Evolutionary conservation across 2,797 vertebrate genomes (phyloP).

Genomic region (Phataginus tetradactyla): DNA sequence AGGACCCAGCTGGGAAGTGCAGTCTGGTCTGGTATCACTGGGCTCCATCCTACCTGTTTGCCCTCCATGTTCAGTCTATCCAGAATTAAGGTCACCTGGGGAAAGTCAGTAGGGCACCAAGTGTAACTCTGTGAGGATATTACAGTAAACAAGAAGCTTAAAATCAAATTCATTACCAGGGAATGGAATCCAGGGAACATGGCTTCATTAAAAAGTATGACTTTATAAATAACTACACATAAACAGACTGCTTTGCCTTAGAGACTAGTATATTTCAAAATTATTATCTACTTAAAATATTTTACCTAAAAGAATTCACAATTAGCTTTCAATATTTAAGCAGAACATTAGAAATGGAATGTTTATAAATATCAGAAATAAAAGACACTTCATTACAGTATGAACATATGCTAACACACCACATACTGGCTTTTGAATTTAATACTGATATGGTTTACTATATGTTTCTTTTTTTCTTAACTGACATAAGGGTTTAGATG

Average conservation of each 20-base stretch:
- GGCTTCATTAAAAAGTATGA: conserved; percentile 77
- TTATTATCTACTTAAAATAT: conserved; percentile 81
- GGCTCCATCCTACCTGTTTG: background rate
- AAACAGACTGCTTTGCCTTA: conserved; percentile 74
- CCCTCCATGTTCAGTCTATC: background rate
- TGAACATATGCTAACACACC: conserved; percentile 71
- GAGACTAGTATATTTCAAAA: conserved; percentile 80
- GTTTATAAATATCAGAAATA: conserved; percentile 77
- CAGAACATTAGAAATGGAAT: conserved; percentile 77
- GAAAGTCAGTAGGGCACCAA: background rate
- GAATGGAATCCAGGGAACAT: conserved; percentile 71
- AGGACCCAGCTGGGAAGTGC: background rate
- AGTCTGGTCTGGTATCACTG: background rate
- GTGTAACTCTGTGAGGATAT: conserved; percentile 36
- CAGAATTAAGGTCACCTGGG: conserved; percentile 44
- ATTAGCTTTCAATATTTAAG: conserved; percentile 80
- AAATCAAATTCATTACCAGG: conserved; percentile 75
- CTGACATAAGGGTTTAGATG: conserved; percentile 75
- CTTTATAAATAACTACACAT: conserved; percentile 79
- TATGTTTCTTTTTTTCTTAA: conserved; percentile 66
- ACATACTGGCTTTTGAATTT: conserved; percentile 77
- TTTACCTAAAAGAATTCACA: conserved; percentile 79
- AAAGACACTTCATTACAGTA: conserved; percentile 69
- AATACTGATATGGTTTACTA: conserved; percentile 65
- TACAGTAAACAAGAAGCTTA: conserved; percentile 67